Evolutionary conservation across 2,797 vertebrate genomes (phyloP).

Genomic region (Phrynocephalus guinanensis): DNA sequence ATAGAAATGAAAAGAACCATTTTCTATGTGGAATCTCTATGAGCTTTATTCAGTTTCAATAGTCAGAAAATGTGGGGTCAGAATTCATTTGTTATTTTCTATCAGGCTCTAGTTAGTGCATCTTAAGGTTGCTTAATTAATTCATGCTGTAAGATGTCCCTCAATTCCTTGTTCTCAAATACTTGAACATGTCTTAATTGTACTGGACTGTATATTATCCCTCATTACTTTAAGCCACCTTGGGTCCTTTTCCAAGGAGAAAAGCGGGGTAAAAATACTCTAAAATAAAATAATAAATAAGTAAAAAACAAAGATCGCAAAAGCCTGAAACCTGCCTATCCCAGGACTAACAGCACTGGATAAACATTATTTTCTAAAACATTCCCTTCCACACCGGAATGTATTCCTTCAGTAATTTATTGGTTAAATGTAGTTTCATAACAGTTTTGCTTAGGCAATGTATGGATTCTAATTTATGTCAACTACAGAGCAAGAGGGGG

Average conservation of each 20-base stretch:
- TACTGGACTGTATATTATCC: too few species aligned
- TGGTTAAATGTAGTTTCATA: slow-evolving; percentile 17
- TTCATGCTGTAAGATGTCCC: too few species aligned
- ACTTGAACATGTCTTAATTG: too few species aligned
- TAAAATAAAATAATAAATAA: too few species aligned
- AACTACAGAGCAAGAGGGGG: slow-evolving; percentile 16
- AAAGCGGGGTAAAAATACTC: too few species aligned
- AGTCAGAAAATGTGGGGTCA: too few species aligned
- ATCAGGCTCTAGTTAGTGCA: not conserved
- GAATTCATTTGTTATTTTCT: not conserved
- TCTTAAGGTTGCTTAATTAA: not conserved
- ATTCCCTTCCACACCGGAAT: slow-evolving; percentile 7
- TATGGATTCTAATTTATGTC: slow-evolving; percentile 39
- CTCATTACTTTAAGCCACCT: too few species aligned
- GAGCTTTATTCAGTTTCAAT: too few species aligned
- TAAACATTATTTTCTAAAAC: slow-evolving; percentile 24
- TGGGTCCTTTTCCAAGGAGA: too few species aligned
- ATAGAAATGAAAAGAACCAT: too few species aligned
- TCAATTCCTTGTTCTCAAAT: too few species aligned
- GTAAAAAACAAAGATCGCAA: not conserved
- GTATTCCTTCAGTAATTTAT: slow-evolving; percentile 13
- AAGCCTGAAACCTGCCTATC: not conserved
- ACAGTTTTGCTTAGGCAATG: slow-evolving; percentile 34
- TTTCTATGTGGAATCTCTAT: too few species aligned
- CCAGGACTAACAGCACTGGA: not conserved